Base-by-base conservation (phyloP, 2,888 invertebrate species). In the Schizotus pectinicornis region DNA sequence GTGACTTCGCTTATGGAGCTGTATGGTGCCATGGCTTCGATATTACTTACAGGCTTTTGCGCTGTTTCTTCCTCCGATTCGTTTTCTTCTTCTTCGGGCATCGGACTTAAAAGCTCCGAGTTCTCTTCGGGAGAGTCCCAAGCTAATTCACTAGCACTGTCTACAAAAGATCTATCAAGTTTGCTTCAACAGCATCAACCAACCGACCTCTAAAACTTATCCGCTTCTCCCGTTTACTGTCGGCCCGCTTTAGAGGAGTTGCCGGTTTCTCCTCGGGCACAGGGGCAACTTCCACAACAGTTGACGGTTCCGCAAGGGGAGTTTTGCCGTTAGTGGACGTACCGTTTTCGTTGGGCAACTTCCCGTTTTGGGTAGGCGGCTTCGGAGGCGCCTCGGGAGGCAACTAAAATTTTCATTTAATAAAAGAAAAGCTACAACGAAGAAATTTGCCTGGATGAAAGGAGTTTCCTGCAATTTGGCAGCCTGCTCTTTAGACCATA, bases 401-500 rank as follows among this genome's bases (percentile, higher is more conserved):
- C 14, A 48, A 41, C 48, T 60, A 49, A 30, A 41, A 52, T 30
- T 52, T 12, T 31, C 1, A 50, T 30, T 35, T 31, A 14, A 13
- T 22, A 8, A 32, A 11, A 35, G 36, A 2, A 31, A 1, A 22
- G n/a, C 2, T 14, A 3, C 3, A 22, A 42, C 7, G 34, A 45
- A 30, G 32, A 37, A 53, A 14, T 14, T 11, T 35, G 52, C 52
- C 9, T 60, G 56, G 7, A 60, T 39, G 30, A 60, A 56, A 7
- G 56, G 61, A 2, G 61, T 46, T 56, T 89, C 88, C 67, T 87
- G 87, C 41, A 84, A 75, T 78, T 88, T 88, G 1, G 86, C 84
- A 0, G 90, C 89, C 69, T 89, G 89, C 71, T 90, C 89, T 74
- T 89, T 90, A 45, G 85, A 87, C 79, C 88, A 85, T 70, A 89